phyloP scores from a whole-genome alignment of 2,888 invertebrate species.

The Phengaris arion region DNA sequence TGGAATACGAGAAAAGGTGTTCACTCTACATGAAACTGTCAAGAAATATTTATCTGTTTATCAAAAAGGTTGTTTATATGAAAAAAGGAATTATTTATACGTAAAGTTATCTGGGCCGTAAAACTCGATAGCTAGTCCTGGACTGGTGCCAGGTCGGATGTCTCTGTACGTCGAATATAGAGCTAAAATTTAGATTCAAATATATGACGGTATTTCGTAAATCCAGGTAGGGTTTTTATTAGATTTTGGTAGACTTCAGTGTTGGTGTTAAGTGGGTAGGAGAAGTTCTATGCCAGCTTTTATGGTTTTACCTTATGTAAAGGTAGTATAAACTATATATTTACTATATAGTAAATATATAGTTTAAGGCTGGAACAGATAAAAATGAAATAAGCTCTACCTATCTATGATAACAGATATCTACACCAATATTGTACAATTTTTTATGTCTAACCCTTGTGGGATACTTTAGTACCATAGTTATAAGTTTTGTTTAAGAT shows the following conservation, averaged over 20 bases:
- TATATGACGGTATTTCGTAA: slow-evolving; percentile 7
- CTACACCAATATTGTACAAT: too few relatives aligned
- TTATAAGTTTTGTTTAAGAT: too few relatives aligned
- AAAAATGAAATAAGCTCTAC: too few relatives aligned
- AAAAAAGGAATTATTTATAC: slow-evolving; percentile 32
- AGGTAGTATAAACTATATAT: too few relatives aligned
- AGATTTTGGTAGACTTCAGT: not conserved
- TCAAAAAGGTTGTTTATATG: slow-evolving; percentile 28
- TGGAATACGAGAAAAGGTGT: not conserved
- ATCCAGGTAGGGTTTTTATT: slow-evolving; percentile 7
- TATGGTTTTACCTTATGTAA: too few relatives aligned
- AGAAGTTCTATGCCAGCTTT: too few relatives aligned
- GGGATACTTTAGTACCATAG: too few relatives aligned
- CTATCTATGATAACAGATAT: too few relatives aligned
- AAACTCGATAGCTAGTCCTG: slow-evolving; percentile 67
- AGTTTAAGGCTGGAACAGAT: too few relatives aligned
- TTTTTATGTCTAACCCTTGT: too few relatives aligned
- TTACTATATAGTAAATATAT: too few relatives aligned
- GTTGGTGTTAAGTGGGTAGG: not conserved
- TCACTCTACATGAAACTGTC: not conserved
- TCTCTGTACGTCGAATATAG: slow-evolving; percentile 48
- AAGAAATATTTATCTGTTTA: slow-evolving; percentile 15
- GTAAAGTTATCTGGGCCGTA: slow-evolving; percentile 60
- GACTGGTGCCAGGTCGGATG: slow-evolving; percentile 65
- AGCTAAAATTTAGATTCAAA: slow-evolving; percentile 47